Evolutionary conservation across 2,113 vertebrate species (phyloP), one percentile per base, ranked within the genome.

Genomic region (Himantopus leucocephalus): DNA sequence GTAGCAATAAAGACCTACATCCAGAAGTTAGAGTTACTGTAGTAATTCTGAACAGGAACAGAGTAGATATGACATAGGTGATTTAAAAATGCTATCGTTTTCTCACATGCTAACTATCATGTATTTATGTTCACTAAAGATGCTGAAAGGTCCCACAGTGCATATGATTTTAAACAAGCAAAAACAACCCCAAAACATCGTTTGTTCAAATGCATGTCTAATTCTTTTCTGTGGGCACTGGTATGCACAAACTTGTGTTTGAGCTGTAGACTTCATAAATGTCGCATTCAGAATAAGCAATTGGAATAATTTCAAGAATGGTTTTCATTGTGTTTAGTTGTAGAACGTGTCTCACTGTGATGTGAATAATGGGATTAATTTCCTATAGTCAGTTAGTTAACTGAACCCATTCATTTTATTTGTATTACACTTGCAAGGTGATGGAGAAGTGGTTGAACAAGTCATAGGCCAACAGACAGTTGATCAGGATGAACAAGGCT

Each of bases 401-500:
- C 27, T 45, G 23, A 53, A 64, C 20, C 8, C 20, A 16, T 53
- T 89, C 1, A 10, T 85, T 86, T 90, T 62, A 8, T 81, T 35
- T 91, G 7, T 78, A 52, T 92, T 41, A 30, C n/a, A 26, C 79
- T 92, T 95, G 12, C 43, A 97, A 99, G 99, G 99, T 98, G 99
- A 99, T 47, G 99, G 99, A 18, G 99, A 99, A 91, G 99, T 99
- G 52, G 99, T 99, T 64, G 99, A 99, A 94, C 99, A 99, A 97
- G 99, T 99, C 79, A 99, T 99, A 97, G 99, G 99, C 87, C 99
- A 99, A 56, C 99, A 99, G 92, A 98, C 98, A 2, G 94, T 98
- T 70, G 99, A 99, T 50, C 98, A 98, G 10, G 99, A 99, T 78
- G 99, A 99, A 24, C 96, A 96, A 52, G 98, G 94, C 72, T 50